phyloP scores from a whole-genome alignment of 1,140 invertebrate genomes.

The Plectrocnemia conspersa region DNA sequence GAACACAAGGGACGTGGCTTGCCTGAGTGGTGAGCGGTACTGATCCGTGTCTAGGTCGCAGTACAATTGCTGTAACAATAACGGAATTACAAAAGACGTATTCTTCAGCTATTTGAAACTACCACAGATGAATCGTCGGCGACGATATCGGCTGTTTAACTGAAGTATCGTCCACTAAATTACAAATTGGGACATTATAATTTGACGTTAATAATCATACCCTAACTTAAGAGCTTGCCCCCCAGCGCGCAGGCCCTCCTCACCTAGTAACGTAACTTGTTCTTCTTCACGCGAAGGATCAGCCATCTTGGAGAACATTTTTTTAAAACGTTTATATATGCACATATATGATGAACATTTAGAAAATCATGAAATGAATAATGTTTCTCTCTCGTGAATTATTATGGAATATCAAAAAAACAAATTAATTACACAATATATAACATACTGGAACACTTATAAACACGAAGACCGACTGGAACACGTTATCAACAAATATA shows the following conservation, averaged over 20 bases:
- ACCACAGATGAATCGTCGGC: too few species aligned
- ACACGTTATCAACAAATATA: too few species aligned
- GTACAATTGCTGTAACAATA: slow-evolving; percentile 71
- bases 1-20: slow-evolving; percentile 50
- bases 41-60: slow-evolving; percentile 63
- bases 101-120: slow-evolving; percentile 29
- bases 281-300: slow-evolving; percentile 89
- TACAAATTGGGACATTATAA: slow-evolving; percentile 13
- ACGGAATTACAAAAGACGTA: slow-evolving; percentile 45
- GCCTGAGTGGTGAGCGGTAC: slow-evolving; percentile 70
- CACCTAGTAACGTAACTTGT: slow-evolving; percentile 87
- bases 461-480: too few species aligned
- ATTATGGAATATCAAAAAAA: too few species aligned
- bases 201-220: slow-evolving; percentile 52
- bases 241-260: slow-evolving; percentile 86
- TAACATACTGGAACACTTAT: too few species aligned
- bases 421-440: too few species aligned
- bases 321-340: slow-evolving; percentile 14
- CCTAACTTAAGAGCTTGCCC: slow-evolving; percentile 89
- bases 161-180: slow-evolving; percentile 23
- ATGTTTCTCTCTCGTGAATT: too few species aligned
- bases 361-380: too few species aligned
- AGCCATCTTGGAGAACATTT: slow-evolving; percentile 72
- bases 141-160: too few species aligned
- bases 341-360: too few species aligned